Conservation (phyloP, 2,888 invertebrate genomes). For the Drosophila sordidula region DNA sequence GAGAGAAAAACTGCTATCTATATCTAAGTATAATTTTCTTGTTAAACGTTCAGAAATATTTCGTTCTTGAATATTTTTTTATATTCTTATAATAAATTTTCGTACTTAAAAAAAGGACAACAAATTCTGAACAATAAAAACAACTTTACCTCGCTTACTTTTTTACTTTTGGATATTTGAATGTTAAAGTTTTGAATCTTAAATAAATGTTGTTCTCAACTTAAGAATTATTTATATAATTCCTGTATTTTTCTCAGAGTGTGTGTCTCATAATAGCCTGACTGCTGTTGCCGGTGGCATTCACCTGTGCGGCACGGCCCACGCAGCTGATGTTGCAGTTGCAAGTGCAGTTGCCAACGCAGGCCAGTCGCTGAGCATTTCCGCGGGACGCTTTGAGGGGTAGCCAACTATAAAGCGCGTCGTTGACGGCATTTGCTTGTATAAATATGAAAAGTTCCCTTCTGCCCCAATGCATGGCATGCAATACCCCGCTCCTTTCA, state of each 20-base stretch:
- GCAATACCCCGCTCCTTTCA: not conserved
- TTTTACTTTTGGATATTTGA: too few relatives aligned
- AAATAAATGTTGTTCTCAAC: too few relatives aligned
- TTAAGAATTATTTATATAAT: too few relatives aligned
- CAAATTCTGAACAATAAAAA: too few relatives aligned
- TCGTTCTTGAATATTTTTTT: too few relatives aligned
- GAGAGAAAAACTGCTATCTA: not conserved
- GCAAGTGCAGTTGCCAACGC: constrained; percentile 18
- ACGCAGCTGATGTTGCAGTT: constrained; percentile 51
- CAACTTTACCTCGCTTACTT: too few relatives aligned
- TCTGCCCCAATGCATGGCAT: not conserved
- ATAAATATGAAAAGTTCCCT: constrained; percentile 62
- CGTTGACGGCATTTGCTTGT: constrained; percentile 56
- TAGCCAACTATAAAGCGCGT: constrained; percentile 54
- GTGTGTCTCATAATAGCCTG: constrained; percentile 62
- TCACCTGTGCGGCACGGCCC: constrained; percentile 70
- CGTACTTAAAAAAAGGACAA: too few relatives aligned
- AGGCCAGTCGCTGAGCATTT: constrained; percentile 62
- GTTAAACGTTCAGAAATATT: too few relatives aligned
- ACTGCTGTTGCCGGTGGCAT: constrained; percentile 68
- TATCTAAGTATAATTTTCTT: too few relatives aligned
- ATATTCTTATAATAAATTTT: too few relatives aligned
- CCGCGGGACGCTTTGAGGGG: constrained; percentile 22
- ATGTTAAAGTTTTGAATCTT: too few relatives aligned
- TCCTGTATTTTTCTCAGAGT: not conserved